These are phyloP conservation scores for Euzophera pinguis DNA, from an alignment of 2,888 invertebrate species.

Conservation along the genomic window DNA sequence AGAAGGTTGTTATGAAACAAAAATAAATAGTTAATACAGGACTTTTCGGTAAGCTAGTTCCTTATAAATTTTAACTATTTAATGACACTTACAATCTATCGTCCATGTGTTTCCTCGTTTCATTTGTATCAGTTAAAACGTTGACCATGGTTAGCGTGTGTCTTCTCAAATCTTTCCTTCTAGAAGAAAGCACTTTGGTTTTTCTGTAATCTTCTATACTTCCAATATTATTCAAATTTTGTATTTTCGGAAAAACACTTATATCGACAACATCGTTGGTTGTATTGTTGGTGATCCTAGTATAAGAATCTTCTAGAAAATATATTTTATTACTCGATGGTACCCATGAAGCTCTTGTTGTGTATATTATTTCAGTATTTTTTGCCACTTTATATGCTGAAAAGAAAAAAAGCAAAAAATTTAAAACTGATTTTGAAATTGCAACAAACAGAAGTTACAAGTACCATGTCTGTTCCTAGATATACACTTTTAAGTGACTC, in stretches of 20 bases:
- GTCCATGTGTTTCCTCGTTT: conserved; percentile 55
- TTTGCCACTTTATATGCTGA: conserved; percentile 23
- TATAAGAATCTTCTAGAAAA: background rate
- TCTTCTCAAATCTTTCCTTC: conserved; percentile 47
- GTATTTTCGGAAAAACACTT: background rate
- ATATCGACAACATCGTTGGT: background rate
- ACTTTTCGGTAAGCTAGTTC: background rate
- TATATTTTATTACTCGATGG: conserved; percentile 15
- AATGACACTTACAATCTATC: conserved; percentile 57
- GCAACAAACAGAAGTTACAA: too few relatives aligned
- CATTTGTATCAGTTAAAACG: conserved; percentile 63
- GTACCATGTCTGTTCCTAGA: too few relatives aligned
- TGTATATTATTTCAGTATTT: conserved; percentile 44
- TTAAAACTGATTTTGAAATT: too few relatives aligned
- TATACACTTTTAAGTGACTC: too few relatives aligned
- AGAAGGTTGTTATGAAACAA: too few relatives aligned
- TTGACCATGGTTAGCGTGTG: conserved; percentile 54
- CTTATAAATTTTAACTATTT: background rate
- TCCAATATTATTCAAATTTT: conserved; percentile 32
- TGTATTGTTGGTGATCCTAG: background rate
- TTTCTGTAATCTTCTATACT: conserved; percentile 46
- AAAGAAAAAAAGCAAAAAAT: too few relatives aligned
- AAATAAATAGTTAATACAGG: too few relatives aligned
- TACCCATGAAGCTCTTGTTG: conserved; percentile 45
- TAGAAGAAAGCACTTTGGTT: conserved; percentile 40